Evolutionary conservation across 2,113 vertebrate species (phyloP).

Genomic region (Alectura lathami): DNA sequence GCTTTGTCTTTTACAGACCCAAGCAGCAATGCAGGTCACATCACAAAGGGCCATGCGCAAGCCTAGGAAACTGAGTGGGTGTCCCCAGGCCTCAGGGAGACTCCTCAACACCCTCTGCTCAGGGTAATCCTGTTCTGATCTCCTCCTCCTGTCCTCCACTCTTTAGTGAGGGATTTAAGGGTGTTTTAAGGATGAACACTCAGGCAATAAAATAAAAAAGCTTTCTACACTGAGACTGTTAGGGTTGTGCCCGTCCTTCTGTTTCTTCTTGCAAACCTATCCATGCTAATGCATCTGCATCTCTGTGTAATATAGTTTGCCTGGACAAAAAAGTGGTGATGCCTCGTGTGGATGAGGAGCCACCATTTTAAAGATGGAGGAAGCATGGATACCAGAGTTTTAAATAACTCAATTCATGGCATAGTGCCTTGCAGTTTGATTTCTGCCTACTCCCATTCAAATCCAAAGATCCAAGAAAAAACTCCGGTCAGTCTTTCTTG

Average conservation of each 20-base stretch:
- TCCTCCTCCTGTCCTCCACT: neutral
- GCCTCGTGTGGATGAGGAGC: neutral
- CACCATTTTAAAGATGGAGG: neutral
- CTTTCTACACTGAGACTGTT: neutral
- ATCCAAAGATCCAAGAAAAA: neutral
- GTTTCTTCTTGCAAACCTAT: neutral
- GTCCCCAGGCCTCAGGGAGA: neutral
- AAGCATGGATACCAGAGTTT: neutral
- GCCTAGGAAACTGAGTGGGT: neutral
- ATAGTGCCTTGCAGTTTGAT: neutral
- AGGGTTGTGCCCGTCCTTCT: neutral
- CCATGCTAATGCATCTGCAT: neutral
- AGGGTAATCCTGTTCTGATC: neutral
- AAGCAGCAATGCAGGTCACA: neutral
- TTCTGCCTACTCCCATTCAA: neutral
- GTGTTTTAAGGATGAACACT: neutral
- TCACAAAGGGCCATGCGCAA: neutral
- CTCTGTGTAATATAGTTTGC: fast-evolving
- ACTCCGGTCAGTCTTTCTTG: neutral
- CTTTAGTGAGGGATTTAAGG: neutral
- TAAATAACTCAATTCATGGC: neutral
- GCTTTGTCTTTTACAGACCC: neutral
- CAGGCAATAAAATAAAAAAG: neutral
- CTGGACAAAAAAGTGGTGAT: neutral
- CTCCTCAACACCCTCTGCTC: neutral